Evolutionary conservation across 2,797 vertebrate species (phyloP).

Genomic region (Characodon lateralis): DNA sequence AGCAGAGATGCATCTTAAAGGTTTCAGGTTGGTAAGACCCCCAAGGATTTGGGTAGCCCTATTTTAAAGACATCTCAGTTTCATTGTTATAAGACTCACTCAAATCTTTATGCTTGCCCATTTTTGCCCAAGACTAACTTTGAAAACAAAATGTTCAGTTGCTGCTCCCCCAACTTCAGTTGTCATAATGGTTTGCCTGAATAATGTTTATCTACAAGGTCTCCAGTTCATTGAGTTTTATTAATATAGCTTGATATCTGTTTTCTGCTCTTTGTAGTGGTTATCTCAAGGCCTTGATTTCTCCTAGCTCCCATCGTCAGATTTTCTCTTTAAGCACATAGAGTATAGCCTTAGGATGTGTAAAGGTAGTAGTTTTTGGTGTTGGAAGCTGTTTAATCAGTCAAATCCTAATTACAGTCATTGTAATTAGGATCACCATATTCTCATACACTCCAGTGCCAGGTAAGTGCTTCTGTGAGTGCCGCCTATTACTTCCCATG

Average conservation of each 20-base stretch:
- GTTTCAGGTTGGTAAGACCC: background rate
- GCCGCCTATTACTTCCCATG: background rate
- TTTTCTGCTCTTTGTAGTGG: too few species aligned
- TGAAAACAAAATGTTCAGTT: too few species aligned
- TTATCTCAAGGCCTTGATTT: too few species aligned
- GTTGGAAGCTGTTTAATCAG: slow-evolving; percentile 13
- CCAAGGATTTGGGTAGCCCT: background rate
- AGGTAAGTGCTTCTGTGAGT: slow-evolving; percentile 26
- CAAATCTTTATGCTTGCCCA: background rate
- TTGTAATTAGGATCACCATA: slow-evolving; percentile 33
- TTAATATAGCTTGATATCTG: too few species aligned
- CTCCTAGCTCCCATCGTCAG: background rate
- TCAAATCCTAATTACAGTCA: slow-evolving; percentile 23
- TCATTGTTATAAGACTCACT: background rate
- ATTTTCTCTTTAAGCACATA: background rate
- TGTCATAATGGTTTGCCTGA: background rate
- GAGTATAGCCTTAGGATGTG: background rate
- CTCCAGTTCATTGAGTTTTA: background rate
- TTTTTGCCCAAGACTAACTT: background rate
- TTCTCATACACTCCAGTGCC: slow-evolving; percentile 5
- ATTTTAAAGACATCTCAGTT: background rate
- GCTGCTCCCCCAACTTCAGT: background rate
- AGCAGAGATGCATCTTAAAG: background rate
- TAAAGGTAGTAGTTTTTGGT: background rate
- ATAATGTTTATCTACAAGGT: background rate